Base-by-base conservation (phyloP, 2,888 invertebrate genomes). In the Heliconius sara region DNA sequence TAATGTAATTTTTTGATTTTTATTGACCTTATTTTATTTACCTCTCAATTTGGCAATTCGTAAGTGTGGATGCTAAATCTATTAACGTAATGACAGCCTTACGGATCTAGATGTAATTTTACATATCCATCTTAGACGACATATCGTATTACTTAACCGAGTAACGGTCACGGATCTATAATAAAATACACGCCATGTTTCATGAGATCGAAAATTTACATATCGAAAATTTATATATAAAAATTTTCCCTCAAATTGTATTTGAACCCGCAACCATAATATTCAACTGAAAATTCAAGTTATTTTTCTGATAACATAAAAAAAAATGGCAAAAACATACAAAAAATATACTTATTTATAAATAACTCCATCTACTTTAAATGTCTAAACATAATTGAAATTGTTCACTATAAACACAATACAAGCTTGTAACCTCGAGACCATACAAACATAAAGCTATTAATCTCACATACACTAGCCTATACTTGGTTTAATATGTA, bases 401-500 rank as follows among this genome's bases (percentile, higher is more conserved):
- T 72, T 57, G 30, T 57, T 72, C 2, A 72, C 57, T 22, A 25
- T 57, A 57, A 57, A 57, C 57, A 72, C 72, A 72, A 72, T 72
- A 52, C 30, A 22, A 72, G 57, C 19, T 16, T 19, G 57, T 73
- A 57, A 57, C 72, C 72, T 73, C 57, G 57, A 73, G 34, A 34
- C 34, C 16, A 16, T 52, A 30, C 30, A 73, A 16, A 60, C 22
- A 57, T 16, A 60, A 73, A 34, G 60, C 72, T 72, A 57, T 73
- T 73, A 34, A 73, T 73, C 30, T 73, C 25, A 70, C 68, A 34
- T n/a, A 57, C 57, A 34, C n/a, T n/a, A 27, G 30, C 52, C 27
- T 52, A 22, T 52, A 70, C 68, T 70, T n/a, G 57, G 57, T 22
- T 57, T 73, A 73, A 73, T 57, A 34, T 73, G 30, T 60, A 57